Base-by-base conservation (phyloP, 2,888 invertebrate species). In the Pyrgus malvae region DNA sequence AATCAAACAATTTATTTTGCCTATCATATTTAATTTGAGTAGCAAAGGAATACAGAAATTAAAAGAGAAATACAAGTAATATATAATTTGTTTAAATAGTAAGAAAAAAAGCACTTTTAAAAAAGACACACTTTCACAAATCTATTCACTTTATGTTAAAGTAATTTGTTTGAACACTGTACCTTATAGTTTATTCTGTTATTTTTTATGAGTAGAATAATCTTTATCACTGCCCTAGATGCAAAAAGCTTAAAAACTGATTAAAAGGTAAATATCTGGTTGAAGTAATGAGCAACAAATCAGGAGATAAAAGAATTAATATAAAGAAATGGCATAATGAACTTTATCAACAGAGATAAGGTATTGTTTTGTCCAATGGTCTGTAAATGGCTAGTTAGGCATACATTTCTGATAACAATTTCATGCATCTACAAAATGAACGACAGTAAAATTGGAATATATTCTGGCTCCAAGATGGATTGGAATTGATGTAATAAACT, bases 281-380 rank as follows among this genome's bases (percentile, higher is more conserved):
- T 11, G 6, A 21, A 38, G 11, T 19, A 40, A 16, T 16, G 16
- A 41, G 31, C 21, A 31, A 31, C 9, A 27, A 14, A 41, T 49
- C 21, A 31, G 12, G 14, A 11, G 49, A 49, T 49, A 49, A 49
- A 41, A 4, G 21, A 31, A 49, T 41, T 49, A 31, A 49, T 23
- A 49, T 16, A 35, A 35, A 29, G 17, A 49, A 40, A 40, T 41
- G 31, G 29, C 21, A 29, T 9, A 14, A 41, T 41, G 9, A 11
- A 14, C 7, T 19, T 49, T 49, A 49, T 49, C 49, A 41, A 41
- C n/a, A 31, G 3, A 31, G 49, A 49, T 49, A 49, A 49, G n/a
- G 9, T 9, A 40, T 29, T 31, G 31, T 49, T 31, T 49, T 49
- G 21, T 8, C 12, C 14, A 44, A 31, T 6, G 6, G 21, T 38